Conservation (phyloP, 2,113 vertebrate genomes). For the Alaudala cheleensis region DNA sequence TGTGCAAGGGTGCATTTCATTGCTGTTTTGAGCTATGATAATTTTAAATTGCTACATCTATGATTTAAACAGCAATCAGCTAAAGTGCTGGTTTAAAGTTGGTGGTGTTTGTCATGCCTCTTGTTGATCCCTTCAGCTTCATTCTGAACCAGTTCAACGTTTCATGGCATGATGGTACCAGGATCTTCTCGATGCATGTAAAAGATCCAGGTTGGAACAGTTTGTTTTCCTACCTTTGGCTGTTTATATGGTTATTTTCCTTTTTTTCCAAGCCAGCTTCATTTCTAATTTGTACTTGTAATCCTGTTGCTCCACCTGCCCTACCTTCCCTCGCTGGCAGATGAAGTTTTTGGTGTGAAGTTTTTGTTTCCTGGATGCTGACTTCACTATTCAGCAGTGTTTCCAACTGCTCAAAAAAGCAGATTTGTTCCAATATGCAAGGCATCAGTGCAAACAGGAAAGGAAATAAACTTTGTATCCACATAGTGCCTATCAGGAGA, state of each 20-base stretch:
- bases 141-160: not conserved
- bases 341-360: not conserved
- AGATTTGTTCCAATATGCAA: not conserved
- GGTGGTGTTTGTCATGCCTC: not conserved
- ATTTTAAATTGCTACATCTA: not conserved
- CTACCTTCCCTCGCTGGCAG: not conserved
- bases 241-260: not conserved
- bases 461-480: not conserved
- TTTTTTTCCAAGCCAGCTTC: not conserved
- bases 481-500: not conserved
- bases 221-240: not conserved
- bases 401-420: rapidly evolving
- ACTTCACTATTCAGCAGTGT: not conserved
- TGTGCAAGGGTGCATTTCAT: not conserved
- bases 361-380: not conserved
- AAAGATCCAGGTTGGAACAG: not conserved
- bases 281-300: not conserved
- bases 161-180: not conserved
- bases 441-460: not conserved
- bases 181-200: not conserved
- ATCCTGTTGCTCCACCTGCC: not conserved
- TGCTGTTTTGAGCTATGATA: not conserved
- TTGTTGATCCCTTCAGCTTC: not conserved
- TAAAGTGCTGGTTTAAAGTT: not conserved
- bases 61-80: not conserved